phyloP scores from a whole-genome alignment of 2,113 vertebrate genomes.

The Vicugna pacos region DNA sequence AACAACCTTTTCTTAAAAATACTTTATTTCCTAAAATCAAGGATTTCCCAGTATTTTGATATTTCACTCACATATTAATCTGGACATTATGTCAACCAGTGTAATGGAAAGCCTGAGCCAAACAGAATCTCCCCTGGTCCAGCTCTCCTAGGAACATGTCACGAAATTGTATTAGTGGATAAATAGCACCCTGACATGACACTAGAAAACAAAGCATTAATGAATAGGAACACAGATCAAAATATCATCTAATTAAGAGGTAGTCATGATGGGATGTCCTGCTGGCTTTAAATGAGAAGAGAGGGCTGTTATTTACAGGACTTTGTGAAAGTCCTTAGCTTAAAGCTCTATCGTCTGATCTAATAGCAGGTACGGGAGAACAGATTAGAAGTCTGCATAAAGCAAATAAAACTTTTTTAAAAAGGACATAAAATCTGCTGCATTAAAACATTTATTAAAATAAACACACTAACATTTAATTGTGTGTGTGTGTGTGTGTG shows the following conservation, averaged over 20 bases:
- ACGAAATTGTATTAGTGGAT: constrained; percentile 56
- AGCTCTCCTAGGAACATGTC: constrained; percentile 64
- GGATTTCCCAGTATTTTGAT: background rate
- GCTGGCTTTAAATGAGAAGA: constrained; percentile 78
- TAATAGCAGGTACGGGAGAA: constrained; percentile 54
- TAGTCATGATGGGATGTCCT: constrained; percentile 68
- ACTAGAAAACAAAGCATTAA: constrained; percentile 74
- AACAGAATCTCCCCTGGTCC: background rate
- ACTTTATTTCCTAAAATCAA: constrained; percentile 59
- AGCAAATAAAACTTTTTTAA: background rate
- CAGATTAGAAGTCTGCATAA: background rate
- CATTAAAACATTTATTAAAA: constrained; percentile 32
- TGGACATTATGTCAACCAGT: constrained; percentile 36
- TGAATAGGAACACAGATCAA: constrained; percentile 73
- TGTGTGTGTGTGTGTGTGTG: too few species aligned
- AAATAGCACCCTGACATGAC: constrained; percentile 62
- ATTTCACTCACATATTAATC: constrained; percentile 47
- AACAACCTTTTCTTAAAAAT: constrained; percentile 1
- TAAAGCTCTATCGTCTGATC: constrained; percentile 57
- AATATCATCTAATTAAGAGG: constrained; percentile 81
- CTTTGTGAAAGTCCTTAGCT: constrained; percentile 59
- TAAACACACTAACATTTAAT: background rate
- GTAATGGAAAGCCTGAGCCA: constrained; percentile 14
- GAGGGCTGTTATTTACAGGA: constrained; percentile 13
- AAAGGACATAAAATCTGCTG: constrained; percentile 24